These are phyloP conservation scores for Copidosoma floridanum DNA, from an alignment of 1,140 invertebrate genomes.

Conservation along the genomic window DNA sequence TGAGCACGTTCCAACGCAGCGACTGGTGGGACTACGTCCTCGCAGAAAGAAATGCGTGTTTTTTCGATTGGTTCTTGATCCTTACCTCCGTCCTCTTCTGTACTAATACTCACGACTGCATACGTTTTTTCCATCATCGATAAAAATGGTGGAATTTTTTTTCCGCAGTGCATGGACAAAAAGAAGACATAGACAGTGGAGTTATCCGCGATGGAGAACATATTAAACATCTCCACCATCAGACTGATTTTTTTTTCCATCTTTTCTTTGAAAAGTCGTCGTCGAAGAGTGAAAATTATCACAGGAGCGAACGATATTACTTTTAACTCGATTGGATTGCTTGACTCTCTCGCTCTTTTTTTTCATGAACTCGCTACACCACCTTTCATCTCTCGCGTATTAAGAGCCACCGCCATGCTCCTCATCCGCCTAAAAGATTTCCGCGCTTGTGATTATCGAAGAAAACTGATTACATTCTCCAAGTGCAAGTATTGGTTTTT, in stretches of 20 bases:
- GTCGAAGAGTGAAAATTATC: constrained; percentile 1
- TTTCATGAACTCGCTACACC: background rate
- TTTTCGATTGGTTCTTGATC: constrained; percentile 17
- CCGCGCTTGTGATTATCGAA: too few relatives aligned
- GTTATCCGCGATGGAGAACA: too few relatives aligned
- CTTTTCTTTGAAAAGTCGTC: background rate
- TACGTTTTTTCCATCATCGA: background rate
- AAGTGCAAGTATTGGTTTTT: too few relatives aligned
- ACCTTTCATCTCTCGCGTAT: background rate
- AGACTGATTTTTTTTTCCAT: background rate
- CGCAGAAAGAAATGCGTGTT: constrained; percentile 30
- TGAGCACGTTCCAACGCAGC: too few relatives aligned
- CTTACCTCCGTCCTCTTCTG: constrained; percentile 28
- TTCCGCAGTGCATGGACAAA: background rate
- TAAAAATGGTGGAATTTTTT: constrained; percentile 3
- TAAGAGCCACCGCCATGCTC: too few relatives aligned
- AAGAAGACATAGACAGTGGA: background rate
- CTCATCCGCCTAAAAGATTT: too few relatives aligned
- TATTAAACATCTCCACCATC: too few relatives aligned
- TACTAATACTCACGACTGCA: background rate
- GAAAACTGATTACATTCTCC: too few relatives aligned
- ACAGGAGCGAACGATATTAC: background rate
- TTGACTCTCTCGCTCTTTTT: background rate
- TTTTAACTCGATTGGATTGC: background rate
- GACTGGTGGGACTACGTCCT: constrained; percentile 40